Percentiles rank a stretch among this genome's conserved stretches.
Evolutionary conservation across 2,797 vertebrate genomes (phyloP).

Genomic region (Distichodus sexfasciatus): DNA sequence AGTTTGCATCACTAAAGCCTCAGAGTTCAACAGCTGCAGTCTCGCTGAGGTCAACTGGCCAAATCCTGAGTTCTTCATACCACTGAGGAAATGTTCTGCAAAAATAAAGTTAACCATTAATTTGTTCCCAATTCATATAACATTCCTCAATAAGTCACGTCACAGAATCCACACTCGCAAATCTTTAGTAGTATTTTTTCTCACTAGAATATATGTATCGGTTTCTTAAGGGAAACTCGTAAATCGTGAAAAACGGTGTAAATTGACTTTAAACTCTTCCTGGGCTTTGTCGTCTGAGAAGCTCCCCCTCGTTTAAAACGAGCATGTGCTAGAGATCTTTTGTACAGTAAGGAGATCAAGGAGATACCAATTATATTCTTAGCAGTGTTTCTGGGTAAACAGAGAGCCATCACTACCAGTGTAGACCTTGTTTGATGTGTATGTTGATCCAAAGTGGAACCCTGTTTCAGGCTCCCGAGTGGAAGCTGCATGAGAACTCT

Average conservation of each 20-base stretch:
- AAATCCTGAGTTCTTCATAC: background rate
- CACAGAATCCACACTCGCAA: no score
- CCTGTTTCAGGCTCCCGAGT: background rate
- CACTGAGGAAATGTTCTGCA: background rate
- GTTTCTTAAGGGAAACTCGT: no score
- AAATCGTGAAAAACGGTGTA: background rate
- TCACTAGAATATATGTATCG: no score
- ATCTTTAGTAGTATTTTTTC: no score
- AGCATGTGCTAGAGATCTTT: slow-evolving; percentile 70
- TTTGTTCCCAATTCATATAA: background rate
- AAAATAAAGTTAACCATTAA: slow-evolving; percentile 20
- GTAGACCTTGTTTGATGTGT: slow-evolving; percentile 72
- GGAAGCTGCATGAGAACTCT: slow-evolving; percentile 57
- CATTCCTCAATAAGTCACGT: background rate
- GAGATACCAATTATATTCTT: slow-evolving; percentile 71
- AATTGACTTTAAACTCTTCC: background rate
- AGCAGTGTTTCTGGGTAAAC: slow-evolving; percentile 76
- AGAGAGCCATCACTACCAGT: slow-evolving; percentile 62
- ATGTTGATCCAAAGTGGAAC: slow-evolving; percentile 70
- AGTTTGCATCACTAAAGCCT: slow-evolving; percentile 30
- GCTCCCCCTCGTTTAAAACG: slow-evolving; percentile 16
- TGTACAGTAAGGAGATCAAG: slow-evolving; percentile 62
- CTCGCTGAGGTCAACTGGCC: background rate
- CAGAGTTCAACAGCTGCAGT: slow-evolving; percentile 19
- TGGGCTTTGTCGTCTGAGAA: background rate